A percentile compares a stretch with the other conserved stretches of the same genome.
Conservation (phyloP, 2,797 vertebrate species). For the Alca torda region DNA sequence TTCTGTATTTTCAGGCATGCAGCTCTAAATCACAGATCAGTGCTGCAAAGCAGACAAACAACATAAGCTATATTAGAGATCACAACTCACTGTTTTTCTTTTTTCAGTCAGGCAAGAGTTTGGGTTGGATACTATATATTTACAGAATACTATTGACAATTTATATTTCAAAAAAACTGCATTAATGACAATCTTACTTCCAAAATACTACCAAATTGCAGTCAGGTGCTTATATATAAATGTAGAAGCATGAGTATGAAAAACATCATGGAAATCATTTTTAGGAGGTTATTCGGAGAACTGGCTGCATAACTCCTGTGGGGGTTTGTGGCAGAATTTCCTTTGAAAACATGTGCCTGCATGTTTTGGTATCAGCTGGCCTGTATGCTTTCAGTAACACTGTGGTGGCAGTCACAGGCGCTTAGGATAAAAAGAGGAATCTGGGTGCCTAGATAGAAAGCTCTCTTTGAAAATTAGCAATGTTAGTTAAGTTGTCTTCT, state of each 20-base stretch:
- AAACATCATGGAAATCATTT: background rate
- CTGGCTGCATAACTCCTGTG: fast-evolving
- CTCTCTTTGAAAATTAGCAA: background rate
- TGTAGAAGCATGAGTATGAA: background rate
- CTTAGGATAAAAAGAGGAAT: background rate
- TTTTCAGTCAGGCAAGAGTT: background rate
- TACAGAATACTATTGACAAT: background rate
- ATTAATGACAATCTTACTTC: background rate
- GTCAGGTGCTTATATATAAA: background rate
- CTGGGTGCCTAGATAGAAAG: background rate
- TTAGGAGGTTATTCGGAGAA: background rate
- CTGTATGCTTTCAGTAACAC: background rate
- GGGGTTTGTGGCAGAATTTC: background rate
- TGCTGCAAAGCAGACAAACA: background rate
- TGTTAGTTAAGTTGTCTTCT: background rate
- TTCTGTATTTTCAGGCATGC: background rate
- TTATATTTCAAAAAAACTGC: fast-evolving
- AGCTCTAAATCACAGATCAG: background rate
- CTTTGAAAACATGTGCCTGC: background rate
- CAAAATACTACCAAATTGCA: background rate
- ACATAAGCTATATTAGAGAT: background rate
- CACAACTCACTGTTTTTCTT: background rate
- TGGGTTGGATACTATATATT: background rate
- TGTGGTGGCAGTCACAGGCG: background rate
- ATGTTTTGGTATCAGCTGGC: background rate